Conservation (phyloP, 2,888 invertebrate species). For the Eledone cirrhosa region DNA sequence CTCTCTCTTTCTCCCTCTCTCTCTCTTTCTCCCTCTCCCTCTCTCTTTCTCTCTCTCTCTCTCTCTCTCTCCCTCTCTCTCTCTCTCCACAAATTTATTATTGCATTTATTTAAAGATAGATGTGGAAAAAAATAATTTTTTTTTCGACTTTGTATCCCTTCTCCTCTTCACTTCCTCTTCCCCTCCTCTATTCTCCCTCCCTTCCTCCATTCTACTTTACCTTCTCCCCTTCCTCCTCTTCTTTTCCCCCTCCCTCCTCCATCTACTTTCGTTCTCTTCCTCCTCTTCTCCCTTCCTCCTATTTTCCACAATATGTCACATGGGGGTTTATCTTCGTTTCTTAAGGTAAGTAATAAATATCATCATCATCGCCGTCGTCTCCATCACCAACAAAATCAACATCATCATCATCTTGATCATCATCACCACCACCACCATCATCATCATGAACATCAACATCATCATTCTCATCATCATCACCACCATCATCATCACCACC, state of each 20-base stretch:
- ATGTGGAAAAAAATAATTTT: too few species aligned
- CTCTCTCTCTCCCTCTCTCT: background rate
- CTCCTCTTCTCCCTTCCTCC: background rate
- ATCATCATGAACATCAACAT: too few species aligned
- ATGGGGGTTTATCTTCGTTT: too few species aligned
- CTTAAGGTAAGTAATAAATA: background rate
- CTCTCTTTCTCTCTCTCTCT: slow-evolving; percentile 19
- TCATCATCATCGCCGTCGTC: slow-evolving; percentile 5
- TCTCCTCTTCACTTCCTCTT: too few species aligned
- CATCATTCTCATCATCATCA: too few species aligned
- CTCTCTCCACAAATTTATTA: background rate
- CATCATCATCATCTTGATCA: background rate
- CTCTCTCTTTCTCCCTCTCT: background rate
- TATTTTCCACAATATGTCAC: background rate
- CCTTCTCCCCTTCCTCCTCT: background rate
- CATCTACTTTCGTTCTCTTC: background rate
- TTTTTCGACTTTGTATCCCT: too few species aligned
- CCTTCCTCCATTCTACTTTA: background rate
- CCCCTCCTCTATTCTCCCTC: background rate
- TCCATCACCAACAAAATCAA: background rate
- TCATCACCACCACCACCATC: too few species aligned
- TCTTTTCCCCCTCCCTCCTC: background rate
- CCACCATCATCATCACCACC: too few species aligned
- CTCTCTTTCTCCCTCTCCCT: background rate
- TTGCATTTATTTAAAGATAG: too few species aligned